Conservation (phyloP, 2,888 invertebrate species). For the Ctena decussata region DNA sequence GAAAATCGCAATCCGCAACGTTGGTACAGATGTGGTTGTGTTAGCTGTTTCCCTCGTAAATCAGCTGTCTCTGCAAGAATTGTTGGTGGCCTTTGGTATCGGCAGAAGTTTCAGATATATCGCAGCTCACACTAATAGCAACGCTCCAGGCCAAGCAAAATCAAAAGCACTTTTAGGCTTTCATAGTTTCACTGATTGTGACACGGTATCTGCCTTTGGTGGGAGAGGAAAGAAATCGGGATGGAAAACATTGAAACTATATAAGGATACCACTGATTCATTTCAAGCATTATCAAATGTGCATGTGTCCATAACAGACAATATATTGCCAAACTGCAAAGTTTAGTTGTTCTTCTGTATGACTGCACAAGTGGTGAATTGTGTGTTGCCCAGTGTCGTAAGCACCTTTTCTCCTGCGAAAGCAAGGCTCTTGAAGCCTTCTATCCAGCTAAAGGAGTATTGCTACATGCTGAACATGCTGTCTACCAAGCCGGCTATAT, state of each 20-base stretch:
- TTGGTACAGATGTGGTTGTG: slow-evolving; percentile 59
- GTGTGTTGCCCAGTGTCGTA: slow-evolving; percentile 49
- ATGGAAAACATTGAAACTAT: slow-evolving; percentile 62
- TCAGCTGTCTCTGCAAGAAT: not conserved
- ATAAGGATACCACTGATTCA: slow-evolving; percentile 31
- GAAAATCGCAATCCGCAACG: slow-evolving; percentile 34
- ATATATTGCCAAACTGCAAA: slow-evolving; percentile 47
- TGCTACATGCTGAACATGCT: slow-evolving; percentile 57
- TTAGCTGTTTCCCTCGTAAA: slow-evolving; percentile 29
- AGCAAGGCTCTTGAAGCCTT: slow-evolving; percentile 51
- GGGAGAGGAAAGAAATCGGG: slow-evolving; percentile 62
- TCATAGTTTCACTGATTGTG: slow-evolving; percentile 65
- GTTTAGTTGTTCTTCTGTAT: slow-evolving; percentile 54
- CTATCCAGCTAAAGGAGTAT: slow-evolving; percentile 45
- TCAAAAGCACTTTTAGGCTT: slow-evolving; percentile 48
- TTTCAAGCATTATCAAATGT: slow-evolving; percentile 19
- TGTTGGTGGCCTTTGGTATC: slow-evolving; percentile 60
- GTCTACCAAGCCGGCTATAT: slow-evolving; percentile 44
- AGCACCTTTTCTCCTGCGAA: slow-evolving; percentile 66
- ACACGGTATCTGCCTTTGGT: slow-evolving; percentile 57
- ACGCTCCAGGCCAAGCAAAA: slow-evolving; percentile 28
- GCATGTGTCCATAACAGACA: slow-evolving; percentile 12
- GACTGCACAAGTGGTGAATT: slow-evolving; percentile 47
- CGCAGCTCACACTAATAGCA: slow-evolving; percentile 50
- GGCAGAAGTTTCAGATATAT: slow-evolving; percentile 51